phyloP scores from a whole-genome alignment of 2,797 vertebrate genomes.

The Scolopax rusticola region DNA sequence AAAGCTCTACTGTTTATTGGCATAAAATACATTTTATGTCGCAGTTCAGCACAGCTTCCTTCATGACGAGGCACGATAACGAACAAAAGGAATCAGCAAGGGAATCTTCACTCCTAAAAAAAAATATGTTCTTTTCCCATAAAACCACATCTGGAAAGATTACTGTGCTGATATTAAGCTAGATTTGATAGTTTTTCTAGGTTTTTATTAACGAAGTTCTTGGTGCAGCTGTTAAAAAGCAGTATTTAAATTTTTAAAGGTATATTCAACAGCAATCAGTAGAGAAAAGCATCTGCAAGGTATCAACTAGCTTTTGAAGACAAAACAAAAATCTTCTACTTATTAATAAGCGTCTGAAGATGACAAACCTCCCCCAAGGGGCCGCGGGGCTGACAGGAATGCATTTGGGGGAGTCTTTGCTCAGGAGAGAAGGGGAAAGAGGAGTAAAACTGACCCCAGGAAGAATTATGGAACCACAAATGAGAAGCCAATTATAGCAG shows the following conservation, averaged over 20 bases:
- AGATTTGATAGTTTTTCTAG: background rate
- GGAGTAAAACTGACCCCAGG: background rate
- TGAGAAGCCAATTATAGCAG: background rate
- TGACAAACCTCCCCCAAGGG: background rate
- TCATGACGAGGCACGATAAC: rapidly evolving
- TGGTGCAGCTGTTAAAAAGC: background rate
- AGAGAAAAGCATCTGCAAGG: constrained; percentile 18
- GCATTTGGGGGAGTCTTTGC: background rate
- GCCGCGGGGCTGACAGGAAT: background rate
- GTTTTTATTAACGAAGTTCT: background rate
- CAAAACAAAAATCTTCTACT: background rate
- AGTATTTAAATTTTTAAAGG: background rate
- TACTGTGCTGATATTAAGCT: background rate
- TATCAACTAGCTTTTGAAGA: background rate
- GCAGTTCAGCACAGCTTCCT: background rate
- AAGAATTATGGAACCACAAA: background rate
- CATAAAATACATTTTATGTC: background rate
- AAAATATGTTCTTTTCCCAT: background rate
- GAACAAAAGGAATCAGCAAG: background rate
- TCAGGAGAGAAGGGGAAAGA: background rate
- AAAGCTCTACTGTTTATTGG: background rate
- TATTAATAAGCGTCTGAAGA: background rate
- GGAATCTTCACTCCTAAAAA: background rate
- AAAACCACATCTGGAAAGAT: constrained; percentile 3
- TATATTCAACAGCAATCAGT: background rate